Base-by-base conservation (phyloP, 2,888 invertebrate genomes). In the Cartodere bifasciata region DNA sequence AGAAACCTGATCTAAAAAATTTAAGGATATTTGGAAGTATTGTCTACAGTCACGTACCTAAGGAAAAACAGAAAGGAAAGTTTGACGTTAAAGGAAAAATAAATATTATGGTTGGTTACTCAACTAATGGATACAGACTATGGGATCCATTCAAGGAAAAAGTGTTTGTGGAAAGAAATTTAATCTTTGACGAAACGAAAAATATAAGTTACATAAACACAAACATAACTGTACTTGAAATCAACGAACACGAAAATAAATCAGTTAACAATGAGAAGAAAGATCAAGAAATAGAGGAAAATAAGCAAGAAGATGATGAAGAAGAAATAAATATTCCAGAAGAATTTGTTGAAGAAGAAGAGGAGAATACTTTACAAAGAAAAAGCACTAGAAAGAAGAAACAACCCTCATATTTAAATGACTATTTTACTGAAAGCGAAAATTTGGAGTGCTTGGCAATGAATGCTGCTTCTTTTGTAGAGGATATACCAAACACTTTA, bases 171-270 rank as follows among this genome's bases (percentile, higher is more conserved):
- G 10, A 6, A 13, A 13, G n/a, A 10, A 24, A 24, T 24, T 5
- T 24, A 7, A 31, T 41, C 5, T 47, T 48, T 28, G 32, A 41
- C 24, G 44, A 49, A 24, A 34, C 25, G 3, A n/a, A n/a, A n/a
- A n/a, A n/a, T n/a, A n/a, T n/a, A n/a, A n/a, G n/a, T n/a, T n/a
- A n/a, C n/a, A n/a, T n/a, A n/a, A n/a, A n/a, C n/a, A n/a, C n/a
- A n/a, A n/a, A n/a, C n/a, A 27, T 27, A 3, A 16, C 28, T 6
- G 28, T 17, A 11, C 10, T 27, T 27, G 16, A 16, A 17, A 27
- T 27, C 10, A 16, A 2, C 17, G 28, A 27, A 16, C n/a, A n/a
- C 22, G 27, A 14, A 27, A 27, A 13, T 12, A 28, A 20, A 28
- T n/a, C 12, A 17, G 20, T 21, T 13, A 5, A 21, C 2, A 28